Base-by-base conservation (phyloP, 2,797 vertebrate species). In the Molossus alvarezi region DNA sequence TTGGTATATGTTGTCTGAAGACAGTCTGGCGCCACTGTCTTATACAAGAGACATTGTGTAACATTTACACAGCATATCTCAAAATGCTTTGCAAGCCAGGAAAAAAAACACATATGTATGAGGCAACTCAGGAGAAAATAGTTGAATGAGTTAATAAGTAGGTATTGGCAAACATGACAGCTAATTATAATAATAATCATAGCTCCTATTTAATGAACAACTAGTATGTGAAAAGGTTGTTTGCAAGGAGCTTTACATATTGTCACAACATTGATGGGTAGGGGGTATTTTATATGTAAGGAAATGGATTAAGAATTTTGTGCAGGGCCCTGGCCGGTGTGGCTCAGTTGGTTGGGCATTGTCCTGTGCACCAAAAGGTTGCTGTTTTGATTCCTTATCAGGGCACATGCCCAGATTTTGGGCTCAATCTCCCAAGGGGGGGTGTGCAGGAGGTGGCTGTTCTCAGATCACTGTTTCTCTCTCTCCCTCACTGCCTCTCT, bases 121-220 rank as follows among this genome's bases (percentile, higher is more conserved):
- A 86, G 48, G 14, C 76, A 82, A 81, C 37, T 58, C 51, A 88
- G 69, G 69, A 92, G 48, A 94, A 95, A 81, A 92, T 62, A 57
- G 53, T 80, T 62, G 71, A 73, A 88, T 80, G 60, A 58, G 6
- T 76, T 94, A 94, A 67, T 64, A 88, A 92, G 27, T 73, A 95
- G 95, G 82, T 90, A 71, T 48, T 71, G n/a, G 55, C 27, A 92
- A 87, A 60, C 25, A 29, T 55, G 57, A 93, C 57, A 84, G 48
- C 67, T 95, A 81, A 92, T 96, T 83, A 92, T 90, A 88, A 86
- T 92, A 92, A 86, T 81, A 95, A 64, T 33, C 57, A 51, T 77
- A 79, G 27, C 75, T 84, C 4, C 37, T 91, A 67, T 90, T 88
- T 95, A 91, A 92, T 62, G 29, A 94, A 15, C 58, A 83, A 25